Conservation (phyloP, 2,888 invertebrate species). For the Saturnia japonica region DNA sequence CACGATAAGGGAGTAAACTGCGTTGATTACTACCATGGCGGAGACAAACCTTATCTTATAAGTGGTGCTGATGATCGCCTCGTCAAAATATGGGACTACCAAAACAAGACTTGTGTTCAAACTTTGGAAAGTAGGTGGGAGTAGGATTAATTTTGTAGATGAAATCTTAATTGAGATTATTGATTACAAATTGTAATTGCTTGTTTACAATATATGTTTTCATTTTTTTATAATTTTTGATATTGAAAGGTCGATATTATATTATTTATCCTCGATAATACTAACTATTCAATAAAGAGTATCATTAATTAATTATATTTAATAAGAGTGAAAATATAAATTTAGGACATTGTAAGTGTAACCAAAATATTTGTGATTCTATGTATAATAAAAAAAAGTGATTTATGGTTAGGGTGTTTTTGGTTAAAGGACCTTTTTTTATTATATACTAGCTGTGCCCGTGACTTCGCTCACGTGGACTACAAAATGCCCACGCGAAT, state of each 20-base stretch:
- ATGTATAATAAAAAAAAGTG: too few species aligned
- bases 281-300: too few species aligned
- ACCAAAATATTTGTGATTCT: too few species aligned
- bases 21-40: constrained; percentile 99
- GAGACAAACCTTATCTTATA: constrained; percentile 99
- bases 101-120: constrained; percentile 99
- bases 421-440: too few species aligned
- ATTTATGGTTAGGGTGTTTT: too few species aligned
- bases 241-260: background rate
- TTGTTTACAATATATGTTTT: background rate
- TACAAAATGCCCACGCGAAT: too few species aligned
- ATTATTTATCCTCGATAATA: background rate
- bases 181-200: background rate
- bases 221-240: background rate
- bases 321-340: too few species aligned
- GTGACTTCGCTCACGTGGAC: too few species aligned
- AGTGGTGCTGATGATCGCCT: constrained; percentile 99
- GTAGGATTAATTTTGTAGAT: constrained; percentile 3
- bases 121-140: constrained; percentile 90
- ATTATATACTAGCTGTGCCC: too few species aligned
- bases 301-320: too few species aligned
- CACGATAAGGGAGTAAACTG: constrained; percentile 99
- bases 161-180: background rate
- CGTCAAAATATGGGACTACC: constrained; percentile 99
- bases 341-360: too few species aligned